These are phyloP conservation scores for Cremastobaeus sp. DNA, from an alignment of 2,888 invertebrate species.

Conservation along the genomic window DNA sequence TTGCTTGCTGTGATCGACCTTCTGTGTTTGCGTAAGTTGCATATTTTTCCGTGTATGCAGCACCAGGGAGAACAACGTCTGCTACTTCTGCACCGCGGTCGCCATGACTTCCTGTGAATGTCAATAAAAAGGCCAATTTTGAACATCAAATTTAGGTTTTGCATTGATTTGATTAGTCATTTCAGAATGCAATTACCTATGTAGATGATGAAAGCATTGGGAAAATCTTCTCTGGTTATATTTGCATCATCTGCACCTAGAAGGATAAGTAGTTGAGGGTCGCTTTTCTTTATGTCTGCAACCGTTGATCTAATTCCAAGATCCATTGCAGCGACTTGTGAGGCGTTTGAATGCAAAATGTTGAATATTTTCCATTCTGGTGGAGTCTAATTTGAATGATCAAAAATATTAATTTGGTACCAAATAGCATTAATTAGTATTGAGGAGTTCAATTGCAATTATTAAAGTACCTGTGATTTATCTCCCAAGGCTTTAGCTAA, in stretches of 20 bases:
- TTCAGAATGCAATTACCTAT: too few relatives aligned
- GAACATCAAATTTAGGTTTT: too few relatives aligned
- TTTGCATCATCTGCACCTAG: constrained; percentile 95
- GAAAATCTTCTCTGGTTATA: constrained; percentile 87
- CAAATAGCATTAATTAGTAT: too few relatives aligned
- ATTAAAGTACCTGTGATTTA: constrained; percentile 81
- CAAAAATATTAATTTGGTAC: too few relatives aligned
- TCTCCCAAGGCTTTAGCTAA: constrained; percentile 83
- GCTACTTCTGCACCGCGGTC: constrained; percentile 95
- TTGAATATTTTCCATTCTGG: constrained; percentile 90
- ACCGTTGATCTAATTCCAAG: constrained; percentile 92
- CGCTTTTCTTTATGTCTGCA: constrained; percentile 80
- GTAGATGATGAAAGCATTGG: constrained; percentile 92
- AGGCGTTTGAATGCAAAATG: constrained; percentile 94
- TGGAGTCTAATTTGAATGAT: constrained; percentile 75
- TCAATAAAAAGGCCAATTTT: too few relatives aligned
- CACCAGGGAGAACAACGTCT: constrained; percentile 95
- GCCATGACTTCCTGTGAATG: constrained; percentile 83
- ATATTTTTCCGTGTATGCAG: constrained; percentile 99
- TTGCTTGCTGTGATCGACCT: constrained; percentile 95
- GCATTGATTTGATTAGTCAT: too few relatives aligned
- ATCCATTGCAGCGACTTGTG: constrained; percentile 96
- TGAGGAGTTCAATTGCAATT: too few relatives aligned
- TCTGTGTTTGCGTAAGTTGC: constrained; percentile 99
- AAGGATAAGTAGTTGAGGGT: constrained; percentile 91